Base-by-base conservation (phyloP, 2,113 vertebrate species). In the Anolis sagrei region DNA sequence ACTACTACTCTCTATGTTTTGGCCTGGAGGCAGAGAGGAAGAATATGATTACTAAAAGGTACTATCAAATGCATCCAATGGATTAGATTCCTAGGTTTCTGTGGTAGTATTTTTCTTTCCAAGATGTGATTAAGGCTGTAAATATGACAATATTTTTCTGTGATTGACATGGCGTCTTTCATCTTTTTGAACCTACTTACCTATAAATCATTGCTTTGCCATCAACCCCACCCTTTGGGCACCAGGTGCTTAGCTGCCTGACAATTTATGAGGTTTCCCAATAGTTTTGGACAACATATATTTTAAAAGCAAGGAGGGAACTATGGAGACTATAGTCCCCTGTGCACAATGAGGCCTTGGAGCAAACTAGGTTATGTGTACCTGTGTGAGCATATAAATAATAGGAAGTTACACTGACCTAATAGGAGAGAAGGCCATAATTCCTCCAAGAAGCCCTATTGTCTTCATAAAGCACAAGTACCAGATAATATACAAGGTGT, bases 71-170 rank as follows among this genome's bases (percentile, higher is more conserved):
- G 7, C 29, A 2, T 25, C 48, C 36, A 29, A 69, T 74, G 61
- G 34, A 81, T 36, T 32, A 11, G 34, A 66, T 83, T 81, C 78
- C 76, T 14, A 76, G 64, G n/a, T 34, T 77, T 66, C 0, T 0
- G 48, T 87, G 19, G 2, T 74, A 13, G 25, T 69, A 27, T 27
- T 82, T 81, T 82, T 76, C 84, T 79, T 73, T 39, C 75, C 48
- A 58, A 34, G 81, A 78, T 51, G 19, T 70, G 61, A 3, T 27
- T 74, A 29, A 69, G 90, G 21, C 49, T 68, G 9, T 79, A 72
- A 90, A 89, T 93, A 89, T 75, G 70, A 0, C 32, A 82, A 23
- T 86, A 86, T 89, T 93, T 93, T 23, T 73, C 81, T 80, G 75
- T 85, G 79, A 91, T 80, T 34, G 74, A 91, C 73, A 76, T 54